Conservation (phyloP, 2,888 invertebrate species). For the Leucophenga maculata region DNA sequence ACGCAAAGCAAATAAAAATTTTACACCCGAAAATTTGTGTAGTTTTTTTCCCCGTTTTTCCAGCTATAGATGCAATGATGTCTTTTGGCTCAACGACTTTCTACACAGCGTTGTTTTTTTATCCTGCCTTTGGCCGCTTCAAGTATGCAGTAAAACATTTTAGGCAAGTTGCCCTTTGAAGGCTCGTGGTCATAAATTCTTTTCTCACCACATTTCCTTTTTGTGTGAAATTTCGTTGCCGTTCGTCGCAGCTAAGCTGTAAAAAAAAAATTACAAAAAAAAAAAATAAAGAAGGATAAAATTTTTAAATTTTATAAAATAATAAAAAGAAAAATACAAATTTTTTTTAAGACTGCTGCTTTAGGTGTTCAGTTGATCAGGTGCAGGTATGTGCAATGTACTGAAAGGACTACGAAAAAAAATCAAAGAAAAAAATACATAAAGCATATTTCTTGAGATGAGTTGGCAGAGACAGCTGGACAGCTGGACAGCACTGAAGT, state of each 20-base stretch:
- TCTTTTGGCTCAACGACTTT: slow-evolving; percentile 24
- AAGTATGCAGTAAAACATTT: slow-evolving; percentile 40
- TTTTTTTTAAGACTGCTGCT: too few relatives aligned
- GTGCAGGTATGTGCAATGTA: too few relatives aligned
- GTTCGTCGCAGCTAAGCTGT: slow-evolving; percentile 40
- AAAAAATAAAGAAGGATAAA: slow-evolving; percentile 13
- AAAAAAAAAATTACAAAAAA: slow-evolving; percentile 36
- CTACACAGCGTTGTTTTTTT: slow-evolving; percentile 44
- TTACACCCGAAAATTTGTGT: slow-evolving; percentile 48
- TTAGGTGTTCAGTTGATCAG: too few relatives aligned
- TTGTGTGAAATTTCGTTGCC: background rate
- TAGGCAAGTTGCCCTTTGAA: slow-evolving; percentile 59
- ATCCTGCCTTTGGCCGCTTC: slow-evolving; percentile 22
- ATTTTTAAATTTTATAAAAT: background rate
- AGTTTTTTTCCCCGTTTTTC: slow-evolving; percentile 14
- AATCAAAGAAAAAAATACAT: slow-evolving; percentile 40
- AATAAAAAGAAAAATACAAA: background rate
- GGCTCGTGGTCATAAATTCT: slow-evolving; percentile 66
- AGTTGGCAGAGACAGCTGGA: slow-evolving; percentile 26
- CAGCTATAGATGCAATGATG: background rate
- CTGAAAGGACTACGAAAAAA: background rate
- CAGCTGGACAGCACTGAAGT: background rate
- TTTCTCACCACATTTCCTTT: slow-evolving; percentile 63
- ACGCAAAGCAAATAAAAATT: slow-evolving; percentile 52
- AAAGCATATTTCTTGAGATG: slow-evolving; percentile 59